These are phyloP conservation scores for Caenorhabditis wallacei DNA, from an alignment of 2,888 invertebrate genomes.

Conservation along the genomic window DNA sequence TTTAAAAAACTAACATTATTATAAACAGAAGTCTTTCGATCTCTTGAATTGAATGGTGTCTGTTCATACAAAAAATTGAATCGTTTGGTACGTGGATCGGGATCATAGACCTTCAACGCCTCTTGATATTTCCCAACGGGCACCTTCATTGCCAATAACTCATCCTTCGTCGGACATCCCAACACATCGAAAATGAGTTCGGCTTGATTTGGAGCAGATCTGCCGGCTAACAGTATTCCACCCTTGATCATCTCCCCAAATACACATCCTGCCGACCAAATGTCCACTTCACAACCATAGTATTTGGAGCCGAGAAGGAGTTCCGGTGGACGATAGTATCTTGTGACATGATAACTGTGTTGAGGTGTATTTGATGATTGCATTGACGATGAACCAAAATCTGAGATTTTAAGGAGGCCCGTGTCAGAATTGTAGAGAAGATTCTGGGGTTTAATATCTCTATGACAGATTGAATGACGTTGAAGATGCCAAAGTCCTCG, in stretches of 20 bases:
- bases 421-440: slow-evolving; percentile 93
- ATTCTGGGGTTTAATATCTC: slow-evolving; percentile 99
- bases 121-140: slow-evolving; percentile 30
- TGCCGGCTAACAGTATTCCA: slow-evolving; percentile 68
- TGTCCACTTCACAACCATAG: slow-evolving; percentile 94
- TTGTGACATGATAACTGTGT: slow-evolving; percentile 76
- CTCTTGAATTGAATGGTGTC: slow-evolving; percentile 1
- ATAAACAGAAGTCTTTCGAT: slow-evolving; percentile 31
- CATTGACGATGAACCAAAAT: slow-evolving; percentile 66
- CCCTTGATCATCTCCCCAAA: slow-evolving; percentile 73
- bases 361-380: slow-evolving; percentile 51
- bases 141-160: slow-evolving; percentile 51
- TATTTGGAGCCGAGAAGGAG: slow-evolving; percentile 86
- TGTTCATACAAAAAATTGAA: slow-evolving; percentile 31
- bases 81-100: background rate
- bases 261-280: slow-evolving; percentile 76
- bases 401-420: slow-evolving; percentile 89
- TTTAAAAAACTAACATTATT: slow-evolving; percentile 10
- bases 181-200: slow-evolving; percentile 65
- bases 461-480: slow-evolving; percentile 86
- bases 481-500: slow-evolving; percentile 72
- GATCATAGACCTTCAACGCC: slow-evolving; percentile 21
- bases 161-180: slow-evolving; percentile 59
- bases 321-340: slow-evolving; percentile 87
- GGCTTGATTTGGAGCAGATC: slow-evolving; percentile 65